These are phyloP conservation scores for Caenorhabditis drosophilae DNA, from an alignment of 2,888 invertebrate genomes.

Conservation along the genomic window DNA sequence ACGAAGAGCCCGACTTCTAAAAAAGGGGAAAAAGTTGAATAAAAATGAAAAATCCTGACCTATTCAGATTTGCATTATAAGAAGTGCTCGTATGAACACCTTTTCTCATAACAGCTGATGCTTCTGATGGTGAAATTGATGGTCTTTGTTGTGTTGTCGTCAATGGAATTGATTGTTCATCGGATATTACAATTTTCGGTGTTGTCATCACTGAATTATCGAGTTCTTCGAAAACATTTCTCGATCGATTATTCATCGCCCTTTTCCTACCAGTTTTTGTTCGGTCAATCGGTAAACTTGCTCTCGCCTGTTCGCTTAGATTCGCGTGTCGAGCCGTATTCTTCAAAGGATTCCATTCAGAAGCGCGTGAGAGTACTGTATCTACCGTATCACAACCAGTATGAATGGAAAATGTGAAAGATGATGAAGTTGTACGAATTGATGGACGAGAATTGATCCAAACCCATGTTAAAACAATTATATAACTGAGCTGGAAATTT, in stretches of 20 bases:
- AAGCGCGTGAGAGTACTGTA: conserved; percentile 52
- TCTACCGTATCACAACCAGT: conserved; percentile 60
- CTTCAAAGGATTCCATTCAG: conserved; percentile 57
- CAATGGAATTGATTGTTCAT: conserved; percentile 46
- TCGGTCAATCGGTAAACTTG: conserved; percentile 5
- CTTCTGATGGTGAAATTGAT: conserved; percentile 46
- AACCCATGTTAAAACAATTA: conserved; percentile 65
- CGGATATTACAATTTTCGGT: conserved; percentile 49
- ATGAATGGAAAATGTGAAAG: conserved; percentile 44
- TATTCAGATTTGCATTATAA: conserved; percentile 52
- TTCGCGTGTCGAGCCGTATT: conserved; percentile 35
- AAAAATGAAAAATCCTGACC: conserved; percentile 17
- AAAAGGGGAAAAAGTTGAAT: conserved; percentile 3
- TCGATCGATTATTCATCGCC: too few relatives aligned
- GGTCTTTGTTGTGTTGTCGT: conserved; percentile 37
- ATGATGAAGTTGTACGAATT: conserved; percentile 29
- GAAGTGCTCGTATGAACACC: conserved; percentile 53
- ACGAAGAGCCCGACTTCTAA: conserved; percentile 63
- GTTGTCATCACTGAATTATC: conserved; percentile 13
- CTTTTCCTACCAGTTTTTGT: background rate
- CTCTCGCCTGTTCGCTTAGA: conserved; percentile 17
- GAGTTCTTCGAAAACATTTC: background rate
- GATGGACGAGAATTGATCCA: conserved; percentile 64
- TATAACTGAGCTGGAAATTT: conserved; percentile 54
- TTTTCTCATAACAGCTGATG: conserved; percentile 43